Base-by-base conservation (phyloP, 1,140 invertebrate genomes). In the Drosophila pseudoobscura region DNA sequence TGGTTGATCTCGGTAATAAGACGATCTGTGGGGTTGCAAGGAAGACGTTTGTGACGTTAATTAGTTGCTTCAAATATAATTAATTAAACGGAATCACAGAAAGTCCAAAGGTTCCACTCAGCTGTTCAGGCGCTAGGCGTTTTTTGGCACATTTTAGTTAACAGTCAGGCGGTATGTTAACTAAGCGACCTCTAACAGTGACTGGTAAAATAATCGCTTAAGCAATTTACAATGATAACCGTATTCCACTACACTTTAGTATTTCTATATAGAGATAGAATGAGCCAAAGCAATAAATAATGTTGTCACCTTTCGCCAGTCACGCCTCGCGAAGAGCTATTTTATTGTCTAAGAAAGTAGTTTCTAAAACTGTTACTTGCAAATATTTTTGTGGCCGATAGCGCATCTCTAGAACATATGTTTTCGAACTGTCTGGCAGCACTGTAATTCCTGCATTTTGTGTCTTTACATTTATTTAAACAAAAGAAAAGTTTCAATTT, bases 91-190 rank as follows among this genome's bases (percentile, higher is more conserved):
- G 24, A 46, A 69, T 61, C 56, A 53, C 66, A 76, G 60, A 76
- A 77, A 77, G 80, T 85, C 80, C 80, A 85, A 85, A 85, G 83
- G 80, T 83, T 61, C 44, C 11, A 55, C n/a, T 50, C 68, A 51
- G 64, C 64, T 65, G 78, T 65, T 29, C n/a, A 49, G 11, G 55
- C 55, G 41, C 13, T 58, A 73, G 57, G 24, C 13, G 15, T 46
- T 51, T 68, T 78, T 78, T 78, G 49, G 68, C 11, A 35, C 44
- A 9, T 24, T 15, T 20, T 31, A 2, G n/a, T 3, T 60, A 31
- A 31, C 8, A 9, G 31, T 31, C 8, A 9, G 31, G 31, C 31
- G 8, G 8, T 8, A 31, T 31, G 8, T 8, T 26, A 26, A 26
- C 20, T 26, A 5, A 26, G 24, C 24, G 4, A 4, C 4, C 3